Conservation (phyloP, 1,140 invertebrate species). For the Scaptomyza pallida region DNA sequence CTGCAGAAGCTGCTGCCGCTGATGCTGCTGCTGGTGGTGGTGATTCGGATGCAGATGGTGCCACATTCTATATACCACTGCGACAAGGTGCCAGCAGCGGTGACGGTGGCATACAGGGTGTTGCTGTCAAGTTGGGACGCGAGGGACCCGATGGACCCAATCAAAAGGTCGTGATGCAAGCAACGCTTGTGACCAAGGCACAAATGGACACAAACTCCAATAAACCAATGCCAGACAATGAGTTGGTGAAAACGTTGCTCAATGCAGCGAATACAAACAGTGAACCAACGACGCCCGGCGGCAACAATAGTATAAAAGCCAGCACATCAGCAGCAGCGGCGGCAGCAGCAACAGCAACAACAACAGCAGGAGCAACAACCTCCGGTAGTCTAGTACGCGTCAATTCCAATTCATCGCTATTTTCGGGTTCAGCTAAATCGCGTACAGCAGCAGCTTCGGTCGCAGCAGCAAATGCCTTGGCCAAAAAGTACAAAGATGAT, state of each 20-base stretch:
- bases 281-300: conserved; percentile 28
- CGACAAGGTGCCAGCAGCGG: conserved; percentile 86
- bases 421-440: conserved; percentile 77
- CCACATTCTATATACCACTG: conserved; percentile 89
- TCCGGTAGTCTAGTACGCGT: conserved; percentile 59
- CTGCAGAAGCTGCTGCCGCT: conserved; percentile 7
- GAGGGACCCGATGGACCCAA: conserved; percentile 87
- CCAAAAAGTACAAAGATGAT: conserved; percentile 80
- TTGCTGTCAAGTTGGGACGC: conserved; percentile 88
- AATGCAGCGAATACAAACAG: conserved; percentile 61
- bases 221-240: conserved; percentile 78
- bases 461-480: conserved; percentile 36
- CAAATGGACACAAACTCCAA: conserved; percentile 83
- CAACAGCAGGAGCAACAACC: background rate
- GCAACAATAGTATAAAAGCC: conserved; percentile 79
- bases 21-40: conserved; percentile 27
- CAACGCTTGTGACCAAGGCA: conserved; percentile 88
- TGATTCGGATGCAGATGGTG: conserved; percentile 84
- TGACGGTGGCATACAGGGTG: conserved; percentile 87
- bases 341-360: background rate
- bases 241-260: conserved; percentile 75
- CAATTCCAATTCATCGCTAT: conserved; percentile 77
- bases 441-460: conserved; percentile 52
- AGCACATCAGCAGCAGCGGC: conserved; percentile 62
- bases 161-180: conserved; percentile 87